These are phyloP conservation scores for Lycopodina hypogea DNA, from an alignment of 37 sponge, comb jelly and placozoan genomes.

Conservation along the genomic window DNA sequence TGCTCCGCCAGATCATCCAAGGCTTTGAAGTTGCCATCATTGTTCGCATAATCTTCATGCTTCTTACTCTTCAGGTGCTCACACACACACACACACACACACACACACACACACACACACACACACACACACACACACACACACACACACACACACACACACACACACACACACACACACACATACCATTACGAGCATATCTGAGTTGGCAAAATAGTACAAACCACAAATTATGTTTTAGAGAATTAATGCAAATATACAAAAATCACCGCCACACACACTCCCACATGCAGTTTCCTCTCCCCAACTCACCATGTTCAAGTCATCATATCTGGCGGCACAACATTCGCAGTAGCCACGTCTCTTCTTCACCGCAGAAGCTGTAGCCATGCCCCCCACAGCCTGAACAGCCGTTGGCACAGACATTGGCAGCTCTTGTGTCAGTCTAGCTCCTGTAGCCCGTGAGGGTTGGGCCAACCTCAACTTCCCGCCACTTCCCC, in stretches of 20 bases:
- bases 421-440: neutral
- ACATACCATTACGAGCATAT: too few species aligned
- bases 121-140: neutral
- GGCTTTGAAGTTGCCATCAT: slow-evolving; percentile 30
- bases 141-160: neutral
- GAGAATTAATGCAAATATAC: too few species aligned
- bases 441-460: slow-evolving; percentile 10
- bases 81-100: neutral
- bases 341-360: slow-evolving; percentile 76
- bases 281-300: too few species aligned
- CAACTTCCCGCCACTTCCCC: neutral
- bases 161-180: too few species aligned
- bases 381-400: neutral
- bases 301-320: slow-evolving; percentile 58
- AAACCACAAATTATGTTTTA: too few species aligned
- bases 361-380: slow-evolving; percentile 25
- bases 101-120: neutral
- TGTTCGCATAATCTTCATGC: slow-evolving; percentile 45
- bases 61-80: slow-evolving; percentile 41
- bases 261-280: too few species aligned
- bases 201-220: too few species aligned
- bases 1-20: slow-evolving; percentile 35
- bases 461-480: neutral
- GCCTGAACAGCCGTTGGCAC: neutral
- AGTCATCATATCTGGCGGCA: slow-evolving; percentile 25